Percentiles rank a stretch among this genome's conserved stretches.
Evolutionary conservation across 2,797 vertebrate species (phyloP).

Genomic region (Psittacula derbiana): DNA sequence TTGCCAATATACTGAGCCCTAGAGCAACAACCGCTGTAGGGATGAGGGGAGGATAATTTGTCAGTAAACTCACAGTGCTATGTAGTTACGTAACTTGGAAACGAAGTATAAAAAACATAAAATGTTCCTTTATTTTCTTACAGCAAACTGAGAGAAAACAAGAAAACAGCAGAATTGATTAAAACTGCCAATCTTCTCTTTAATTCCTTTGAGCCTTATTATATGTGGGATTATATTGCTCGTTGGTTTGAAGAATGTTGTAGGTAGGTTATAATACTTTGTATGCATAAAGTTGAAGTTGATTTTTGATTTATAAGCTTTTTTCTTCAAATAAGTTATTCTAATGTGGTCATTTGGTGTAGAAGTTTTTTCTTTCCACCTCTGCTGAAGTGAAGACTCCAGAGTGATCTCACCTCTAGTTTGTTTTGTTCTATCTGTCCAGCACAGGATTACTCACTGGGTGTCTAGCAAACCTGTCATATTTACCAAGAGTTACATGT

Average conservation of each 20-base stretch:
- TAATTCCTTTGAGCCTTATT: constrained; percentile 98
- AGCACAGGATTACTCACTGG: neutral
- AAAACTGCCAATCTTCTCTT: constrained; percentile 99
- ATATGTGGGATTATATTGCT: constrained; percentile 99
- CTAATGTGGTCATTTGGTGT: neutral
- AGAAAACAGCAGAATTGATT: constrained; percentile 96
- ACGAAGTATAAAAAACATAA: neutral
- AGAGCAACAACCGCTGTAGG: neutral
- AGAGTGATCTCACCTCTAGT: neutral
- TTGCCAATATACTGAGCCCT: neutral
- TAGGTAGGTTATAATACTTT: constrained; percentile 79
- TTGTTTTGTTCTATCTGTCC: neutral
- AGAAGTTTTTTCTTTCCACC: neutral
- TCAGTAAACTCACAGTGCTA: neutral
- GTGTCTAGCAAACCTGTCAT: neutral
- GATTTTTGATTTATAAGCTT: neutral
- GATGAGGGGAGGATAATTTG: neutral
- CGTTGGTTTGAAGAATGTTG: constrained; percentile 98
- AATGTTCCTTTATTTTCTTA: constrained; percentile 35
- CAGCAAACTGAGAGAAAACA: constrained; percentile 97
- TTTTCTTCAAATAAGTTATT: neutral
- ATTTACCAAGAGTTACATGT: neutral
- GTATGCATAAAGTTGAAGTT: neutral
- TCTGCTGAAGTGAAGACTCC: neutral
- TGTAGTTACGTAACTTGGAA: neutral